Base-by-base conservation (phyloP, 1,140 invertebrate genomes). In the Schmidtea mediterranea region DNA sequence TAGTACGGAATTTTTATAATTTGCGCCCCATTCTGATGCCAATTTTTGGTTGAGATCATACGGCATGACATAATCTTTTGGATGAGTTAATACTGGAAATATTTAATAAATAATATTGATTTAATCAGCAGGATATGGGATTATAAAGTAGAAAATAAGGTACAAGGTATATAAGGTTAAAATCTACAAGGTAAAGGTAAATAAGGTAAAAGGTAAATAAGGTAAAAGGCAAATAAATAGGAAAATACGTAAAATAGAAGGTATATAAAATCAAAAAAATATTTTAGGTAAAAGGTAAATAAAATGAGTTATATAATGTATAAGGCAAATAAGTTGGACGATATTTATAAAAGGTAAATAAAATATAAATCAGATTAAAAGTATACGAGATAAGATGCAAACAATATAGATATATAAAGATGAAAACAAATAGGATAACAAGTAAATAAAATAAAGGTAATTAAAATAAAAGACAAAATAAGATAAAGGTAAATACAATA, bases 1-100 rank as follows among this genome's bases (percentile, higher is more conserved):
- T 49, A 80, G 76, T 8, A 86, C 66, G 63, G 76, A 76, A 3
- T 61, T 58, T 15, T 55, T 55, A 13, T 49, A 45, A 23, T 45
- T 43, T n/a, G 2, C 3, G 3, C 36, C 36, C 21, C 23, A 49
- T 15, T 15, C 19, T 10, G 10, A 32, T 19, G 46, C 6, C 5
- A 18, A 18, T 19, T 32, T 23, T 51, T 39, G 50, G 13, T 32
- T 32, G 2, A 41, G 19, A 21, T 46, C 23, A 45, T 41, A 36
- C 9, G 23, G 46, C 15, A 32, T 52, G 10, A 41, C 13, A 15
- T 15, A 10, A 9, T 46, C 48, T 43, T 51, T 39, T 3, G 26
- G 39, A 43, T 40, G 18, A n/a, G 50, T 51, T 21, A 26, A 15
- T 16, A 23, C 22, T 24, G 36, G 15, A n/a, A 18, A 50, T 9